Evolutionary conservation across 2,113 vertebrate genomes (phyloP).

Genomic region (Synodontis membranacea): DNA sequence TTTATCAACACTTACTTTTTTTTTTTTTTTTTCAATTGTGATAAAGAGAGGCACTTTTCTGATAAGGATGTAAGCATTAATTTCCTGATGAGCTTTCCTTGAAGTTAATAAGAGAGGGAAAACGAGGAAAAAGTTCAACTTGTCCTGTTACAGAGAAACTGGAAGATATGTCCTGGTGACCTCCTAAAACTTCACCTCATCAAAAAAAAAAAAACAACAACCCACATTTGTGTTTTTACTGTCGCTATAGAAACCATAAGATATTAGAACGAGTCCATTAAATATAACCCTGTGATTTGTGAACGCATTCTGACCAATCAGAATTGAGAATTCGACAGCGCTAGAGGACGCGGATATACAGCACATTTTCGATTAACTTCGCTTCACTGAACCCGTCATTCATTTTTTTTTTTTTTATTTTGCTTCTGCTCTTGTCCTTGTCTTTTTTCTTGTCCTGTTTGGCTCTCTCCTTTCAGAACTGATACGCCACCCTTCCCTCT

Average conservation of each 20-base stretch:
- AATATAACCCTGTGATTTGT: background rate
- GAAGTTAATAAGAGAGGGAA: background rate
- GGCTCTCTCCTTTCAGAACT: constrained; percentile 14
- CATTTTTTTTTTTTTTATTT: background rate
- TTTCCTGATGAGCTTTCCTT: too few relatives aligned
- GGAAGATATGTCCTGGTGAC: too few relatives aligned
- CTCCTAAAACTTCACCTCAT: background rate
- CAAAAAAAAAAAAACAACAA: too few relatives aligned
- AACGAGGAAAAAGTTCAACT: background rate
- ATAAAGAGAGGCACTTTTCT: too few relatives aligned
- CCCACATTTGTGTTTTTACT: too few relatives aligned
- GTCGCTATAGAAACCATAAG: too few relatives aligned
- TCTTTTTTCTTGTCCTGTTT: background rate
- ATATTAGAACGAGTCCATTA: background rate
- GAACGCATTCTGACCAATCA: background rate
- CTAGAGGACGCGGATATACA: too few relatives aligned
- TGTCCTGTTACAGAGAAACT: background rate
- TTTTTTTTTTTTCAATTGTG: too few relatives aligned
- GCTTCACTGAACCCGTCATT: background rate
- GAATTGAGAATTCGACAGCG: background rate
- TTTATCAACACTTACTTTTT: background rate
- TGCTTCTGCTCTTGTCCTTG: constrained; percentile 21
- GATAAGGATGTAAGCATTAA: too few relatives aligned
- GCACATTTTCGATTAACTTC: background rate
- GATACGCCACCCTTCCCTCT: background rate